Base-by-base conservation (phyloP, 2,888 invertebrate species). In the Phasia obesa region DNA sequence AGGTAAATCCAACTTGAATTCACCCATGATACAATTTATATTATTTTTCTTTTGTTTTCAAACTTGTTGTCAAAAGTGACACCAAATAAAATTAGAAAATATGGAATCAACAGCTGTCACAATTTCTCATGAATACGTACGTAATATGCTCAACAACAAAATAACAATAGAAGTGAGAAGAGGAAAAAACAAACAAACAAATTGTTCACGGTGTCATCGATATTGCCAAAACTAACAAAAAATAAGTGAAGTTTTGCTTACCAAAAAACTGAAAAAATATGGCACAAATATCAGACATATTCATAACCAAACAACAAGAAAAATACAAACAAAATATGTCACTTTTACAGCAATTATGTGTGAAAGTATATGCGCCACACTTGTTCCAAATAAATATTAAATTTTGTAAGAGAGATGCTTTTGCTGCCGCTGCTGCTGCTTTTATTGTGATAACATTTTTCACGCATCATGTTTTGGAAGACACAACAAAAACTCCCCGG, bases 61-160 rank as follows among this genome's bases (percentile, higher is more conserved):
- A 64, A 67, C 19, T 47, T 70, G 19, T 47, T 67, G 67, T 69
- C 67, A 67, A 60, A 83, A 75, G 38, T 84, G 80, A 77, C 85
- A 81, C 60, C 69, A 79, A 77, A 79, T 80, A 71, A 62, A 81
- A 78, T 69, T 74, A 71, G 85, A 87, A 87, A 87, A 83, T 79
- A 85, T 88, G 88, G 88, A 88, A 89, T 76, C 86, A 84, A 86
- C 89, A 89, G 88, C 89, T 89, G 89, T 85, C 85, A 85, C 73
- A 86, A 87, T 88, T 89, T 88, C 88, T 88, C 88, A 88, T 88
- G 86, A 86, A 88, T 88, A 86, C 85, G 85, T 88, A 86, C 85
- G 85, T 81, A 62, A 59, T 27, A 42, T 55, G 62, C 44, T 62
- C 60, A 73, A 17, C 74, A 79, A 64, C 75, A 44, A 70, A 70